These are phyloP conservation scores for Sicus ferrugineus DNA, from an alignment of 2,888 invertebrate genomes.

Conservation along the genomic window DNA sequence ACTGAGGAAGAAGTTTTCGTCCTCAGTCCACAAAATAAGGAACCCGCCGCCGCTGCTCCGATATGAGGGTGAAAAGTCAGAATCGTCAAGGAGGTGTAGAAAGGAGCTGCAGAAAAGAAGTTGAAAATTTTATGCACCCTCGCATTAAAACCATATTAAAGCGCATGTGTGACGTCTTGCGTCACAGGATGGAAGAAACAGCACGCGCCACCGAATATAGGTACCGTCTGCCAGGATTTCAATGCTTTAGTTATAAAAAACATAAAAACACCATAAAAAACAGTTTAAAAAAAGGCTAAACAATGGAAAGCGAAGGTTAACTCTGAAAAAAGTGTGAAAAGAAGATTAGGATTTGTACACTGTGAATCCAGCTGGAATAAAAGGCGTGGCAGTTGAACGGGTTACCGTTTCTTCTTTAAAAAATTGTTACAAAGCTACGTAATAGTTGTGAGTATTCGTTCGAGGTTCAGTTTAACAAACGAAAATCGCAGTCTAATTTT, in stretches of 20 bases:
- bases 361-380: too few relatives aligned
- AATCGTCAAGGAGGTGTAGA: background rate
- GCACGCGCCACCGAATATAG: constrained; percentile 11
- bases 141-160: background rate
- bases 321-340: too few relatives aligned
- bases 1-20: background rate
- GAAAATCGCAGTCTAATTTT: too few relatives aligned
- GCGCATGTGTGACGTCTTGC: constrained; percentile 13
- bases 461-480: too few relatives aligned
- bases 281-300: too few relatives aligned
- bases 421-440: too few relatives aligned
- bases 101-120: background rate
- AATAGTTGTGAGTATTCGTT: too few relatives aligned
- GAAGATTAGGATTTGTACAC: background rate
- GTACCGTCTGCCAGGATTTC: background rate
- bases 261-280: too few relatives aligned
- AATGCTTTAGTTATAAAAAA: background rate
- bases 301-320: too few relatives aligned
- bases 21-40: background rate
- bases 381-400: too few relatives aligned
- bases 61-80: constrained; percentile 26
- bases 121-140: constrained; percentile 26
- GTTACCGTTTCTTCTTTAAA: too few relatives aligned
- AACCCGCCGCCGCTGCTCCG: background rate
- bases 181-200: background rate